A percentile compares a stretch with the other conserved stretches of the same genome.
These are phyloP conservation scores for Eupithecia dodoneata DNA, from an alignment of 2,888 invertebrate species.

Conservation along the genomic window DNA sequence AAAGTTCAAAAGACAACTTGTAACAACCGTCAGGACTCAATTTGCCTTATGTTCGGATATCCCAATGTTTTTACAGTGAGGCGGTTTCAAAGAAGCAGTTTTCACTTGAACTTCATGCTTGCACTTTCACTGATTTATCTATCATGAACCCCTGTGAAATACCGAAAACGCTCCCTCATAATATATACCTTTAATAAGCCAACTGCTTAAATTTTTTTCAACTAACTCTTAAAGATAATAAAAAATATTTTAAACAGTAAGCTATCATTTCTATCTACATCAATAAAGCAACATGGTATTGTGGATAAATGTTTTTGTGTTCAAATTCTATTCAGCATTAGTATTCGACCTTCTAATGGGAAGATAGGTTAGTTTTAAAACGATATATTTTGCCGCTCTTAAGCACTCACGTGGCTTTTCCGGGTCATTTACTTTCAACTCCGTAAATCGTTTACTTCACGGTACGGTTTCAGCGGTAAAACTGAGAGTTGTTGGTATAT, in stretches of 20 bases:
- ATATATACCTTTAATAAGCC: too few relatives aligned
- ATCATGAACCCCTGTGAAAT: neutral
- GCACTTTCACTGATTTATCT: neutral
- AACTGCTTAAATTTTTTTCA: too few relatives aligned
- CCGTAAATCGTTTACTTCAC: slow-evolving; percentile 23
- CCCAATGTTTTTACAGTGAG: too few relatives aligned
- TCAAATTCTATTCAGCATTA: neutral
- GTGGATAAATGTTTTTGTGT: neutral
- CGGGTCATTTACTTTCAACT: slow-evolving; percentile 48
- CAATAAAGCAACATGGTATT: neutral
- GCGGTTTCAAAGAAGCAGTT: too few relatives aligned
- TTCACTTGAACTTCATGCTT: too few relatives aligned
- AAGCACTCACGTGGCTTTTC: slow-evolving; percentile 49
- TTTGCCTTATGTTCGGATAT: too few relatives aligned
- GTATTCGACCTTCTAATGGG: slow-evolving; percentile 32
- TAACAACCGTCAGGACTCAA: too few relatives aligned
- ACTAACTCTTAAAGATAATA: neutral
- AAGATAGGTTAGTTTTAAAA: slow-evolving; percentile 43
- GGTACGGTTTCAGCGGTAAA: slow-evolving; percentile 6
- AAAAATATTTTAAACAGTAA: neutral
- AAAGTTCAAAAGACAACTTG: too few relatives aligned
- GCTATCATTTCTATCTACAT: neutral
- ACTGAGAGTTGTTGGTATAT: slow-evolving; percentile 6
- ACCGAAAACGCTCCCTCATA: neutral
- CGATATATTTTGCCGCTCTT: slow-evolving; percentile 49